Evolutionary conservation across 2,113 vertebrate species (phyloP).

Genomic region (Trogon melanurus): DNA sequence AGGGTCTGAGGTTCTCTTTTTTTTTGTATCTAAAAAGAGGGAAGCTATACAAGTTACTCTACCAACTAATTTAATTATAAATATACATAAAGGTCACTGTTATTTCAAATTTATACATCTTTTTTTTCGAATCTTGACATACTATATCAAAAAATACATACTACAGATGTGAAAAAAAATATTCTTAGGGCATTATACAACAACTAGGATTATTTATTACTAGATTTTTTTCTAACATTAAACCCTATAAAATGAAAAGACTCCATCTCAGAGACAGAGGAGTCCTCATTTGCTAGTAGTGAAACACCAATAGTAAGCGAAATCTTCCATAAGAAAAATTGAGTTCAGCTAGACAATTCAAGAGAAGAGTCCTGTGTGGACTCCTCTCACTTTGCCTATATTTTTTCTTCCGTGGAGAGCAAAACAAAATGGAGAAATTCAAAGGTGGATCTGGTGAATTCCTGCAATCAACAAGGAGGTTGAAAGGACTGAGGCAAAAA

Average conservation of each 20-base stretch:
- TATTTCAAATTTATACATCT: neutral
- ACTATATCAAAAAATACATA: neutral
- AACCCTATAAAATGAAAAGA: neutral
- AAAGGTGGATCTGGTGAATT: neutral
- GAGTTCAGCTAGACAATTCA: neutral
- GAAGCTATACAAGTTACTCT: neutral
- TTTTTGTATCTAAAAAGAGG: neutral
- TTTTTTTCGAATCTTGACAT: neutral
- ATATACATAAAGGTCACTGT: neutral
- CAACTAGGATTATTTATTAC: neutral
- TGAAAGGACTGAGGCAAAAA: neutral
- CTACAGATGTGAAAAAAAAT: neutral
- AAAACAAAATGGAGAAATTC: neutral
- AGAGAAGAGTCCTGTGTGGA: neutral
- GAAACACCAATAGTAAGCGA: neutral
- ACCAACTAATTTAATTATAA: neutral
- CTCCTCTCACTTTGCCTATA: neutral
- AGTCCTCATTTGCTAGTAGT: neutral
- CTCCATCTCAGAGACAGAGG: neutral
- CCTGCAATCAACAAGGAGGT: neutral
- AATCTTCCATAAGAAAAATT: neutral
- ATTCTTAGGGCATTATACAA: neutral
- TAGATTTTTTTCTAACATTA: neutral
- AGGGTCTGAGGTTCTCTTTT: neutral
- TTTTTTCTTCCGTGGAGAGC: neutral